Evolutionary conservation across 2,113 vertebrate genomes (phyloP), one percentile per base, ranked within the genome.

Genomic region (Urocolius indicus): DNA sequence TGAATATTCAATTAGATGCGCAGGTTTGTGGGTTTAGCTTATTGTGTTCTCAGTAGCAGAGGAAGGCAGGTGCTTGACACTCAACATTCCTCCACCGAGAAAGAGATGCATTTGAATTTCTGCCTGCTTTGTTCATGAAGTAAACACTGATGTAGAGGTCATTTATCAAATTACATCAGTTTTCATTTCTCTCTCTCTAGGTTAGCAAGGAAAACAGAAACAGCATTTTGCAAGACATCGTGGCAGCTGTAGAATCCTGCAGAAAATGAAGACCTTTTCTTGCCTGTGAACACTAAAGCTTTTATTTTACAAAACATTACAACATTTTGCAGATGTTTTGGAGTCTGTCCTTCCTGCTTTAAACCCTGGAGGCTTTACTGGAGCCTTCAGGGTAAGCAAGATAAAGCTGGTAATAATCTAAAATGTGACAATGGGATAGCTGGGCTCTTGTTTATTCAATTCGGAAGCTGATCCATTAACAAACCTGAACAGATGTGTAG

Each of bases 121-220:
- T 80, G 45, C 61, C 75, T 76, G 77, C 72, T 81, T 52, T 89
- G 34, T 46, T 72, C 66, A 86, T 93, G 58, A 77, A 90, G 63
- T 84, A 81, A 91, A 58, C 30, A 41, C 26, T 55, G 46, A 34
- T 73, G 26, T 2, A 46, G 72, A 75, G 65, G 27, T 52, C 80
- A 49, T 87, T 93, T 2, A 55, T 43, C n/a, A 77, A 84, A 73
- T 95, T 21, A 89, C 75, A 58, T 83, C 78, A n/a, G 7, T 95
- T 96, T 79, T 95, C 81, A 88, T 91, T 91, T 86, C 76, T 93
- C 63, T 93, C 81, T 84, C 51, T 88, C 52, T 94, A 99, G 99
- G 98, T 99, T 91, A 98, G 98, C 24, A 99, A 98, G 91, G 99
- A 99, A 68, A 99, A 99, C 97, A 98, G 99, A 97, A 98, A 98